These are phyloP conservation scores for Sprattus sprattus DNA, from an alignment of 2,113 vertebrate species.

Conservation along the genomic window DNA sequence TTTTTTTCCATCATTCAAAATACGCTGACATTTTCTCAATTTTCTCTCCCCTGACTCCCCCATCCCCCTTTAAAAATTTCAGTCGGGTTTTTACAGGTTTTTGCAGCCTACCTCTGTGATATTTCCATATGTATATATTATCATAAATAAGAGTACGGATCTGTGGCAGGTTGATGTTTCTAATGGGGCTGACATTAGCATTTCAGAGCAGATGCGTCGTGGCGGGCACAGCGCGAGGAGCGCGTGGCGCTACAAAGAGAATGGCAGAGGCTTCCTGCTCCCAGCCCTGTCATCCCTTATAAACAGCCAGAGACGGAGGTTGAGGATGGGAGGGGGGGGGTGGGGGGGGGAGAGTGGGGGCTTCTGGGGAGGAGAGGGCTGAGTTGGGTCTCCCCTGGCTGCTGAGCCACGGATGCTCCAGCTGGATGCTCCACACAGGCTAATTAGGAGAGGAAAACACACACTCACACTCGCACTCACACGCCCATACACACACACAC, in stretches of 20 bases:
- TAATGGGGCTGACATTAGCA: slow-evolving; percentile 71
- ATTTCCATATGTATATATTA: slow-evolving; percentile 72
- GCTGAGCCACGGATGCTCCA: slow-evolving; percentile 10
- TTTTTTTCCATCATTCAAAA: slow-evolving; percentile 6
- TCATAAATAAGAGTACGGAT: slow-evolving; percentile 69
- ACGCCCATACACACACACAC: neutral
- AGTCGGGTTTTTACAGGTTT: slow-evolving; percentile 37
- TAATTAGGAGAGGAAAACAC: slow-evolving; percentile 5
- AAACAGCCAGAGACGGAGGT: slow-evolving; percentile 51
- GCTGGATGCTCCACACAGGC: neutral
- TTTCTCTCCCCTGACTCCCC: neutral
- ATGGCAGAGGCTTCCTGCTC: slow-evolving; percentile 61
- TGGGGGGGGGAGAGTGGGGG: neutral
- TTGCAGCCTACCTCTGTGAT: slow-evolving; percentile 54
- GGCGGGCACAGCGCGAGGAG: neutral
- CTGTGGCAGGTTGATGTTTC: slow-evolving; percentile 65
- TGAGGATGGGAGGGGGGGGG: slow-evolving; percentile 26
- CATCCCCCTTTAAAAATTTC: neutral
- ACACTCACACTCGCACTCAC: neutral
- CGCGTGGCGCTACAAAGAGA: slow-evolving; percentile 63
- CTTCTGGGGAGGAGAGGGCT: neutral
- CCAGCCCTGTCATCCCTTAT: slow-evolving; percentile 62
- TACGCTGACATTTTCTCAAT: slow-evolving; percentile 5
- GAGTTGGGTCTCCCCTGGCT: neutral
- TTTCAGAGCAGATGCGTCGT: slow-evolving; percentile 67